Evolutionary conservation across 92 coral and sea anemone species (phyloP), one percentile per base, ranked within the genome.

Genomic region (Umimayanthus kanabou): DNA sequence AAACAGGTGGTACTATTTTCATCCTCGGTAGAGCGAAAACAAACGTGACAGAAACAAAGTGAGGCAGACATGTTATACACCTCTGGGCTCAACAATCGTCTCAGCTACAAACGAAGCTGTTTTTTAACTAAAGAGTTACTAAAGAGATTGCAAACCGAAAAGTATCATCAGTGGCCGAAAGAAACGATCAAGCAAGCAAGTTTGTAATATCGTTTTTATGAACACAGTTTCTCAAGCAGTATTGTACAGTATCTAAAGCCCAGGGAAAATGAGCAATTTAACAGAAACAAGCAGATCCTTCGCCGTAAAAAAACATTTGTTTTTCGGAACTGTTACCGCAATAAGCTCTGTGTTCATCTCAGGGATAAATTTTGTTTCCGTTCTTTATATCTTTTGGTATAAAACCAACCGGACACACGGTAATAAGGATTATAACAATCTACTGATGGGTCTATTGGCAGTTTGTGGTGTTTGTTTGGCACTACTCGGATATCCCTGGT

Each of bases 391-490:
- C 43, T 86, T 88, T 28, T 33, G 83, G 33, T 83, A 40, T 83
- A 88, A 88, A 74, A 73, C 58, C 49, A 77, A 55, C 4, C 61
- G 82, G 5, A 82, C 73, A 42, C 75, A 33, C 75, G 75, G 64
- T 42, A 29, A 16, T 8, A 66, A 83, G 16, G 76, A 81, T 22
- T 88, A 88, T 81, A 88, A 88, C 70, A 66, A 88, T 66, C 66
- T 88, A 53, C 57, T 88, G 26, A 88, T 88, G 91, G 91, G 91
- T 50, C 16, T 83, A 30, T 82, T 81, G 25, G 91, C 91, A 16
- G 40, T 88, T 50, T 82, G 76, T 80, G 91, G 91, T 55, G 77
- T 66, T n/a, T 57, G 76, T 25, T 40, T 88, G 43, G 76, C 88
- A 33, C 57, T 88, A 47, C 67, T 85, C 5, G 91, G 88, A 14